Conservation (phyloP, 2,113 vertebrate genomes). For the Barnardius zonarius region DNA sequence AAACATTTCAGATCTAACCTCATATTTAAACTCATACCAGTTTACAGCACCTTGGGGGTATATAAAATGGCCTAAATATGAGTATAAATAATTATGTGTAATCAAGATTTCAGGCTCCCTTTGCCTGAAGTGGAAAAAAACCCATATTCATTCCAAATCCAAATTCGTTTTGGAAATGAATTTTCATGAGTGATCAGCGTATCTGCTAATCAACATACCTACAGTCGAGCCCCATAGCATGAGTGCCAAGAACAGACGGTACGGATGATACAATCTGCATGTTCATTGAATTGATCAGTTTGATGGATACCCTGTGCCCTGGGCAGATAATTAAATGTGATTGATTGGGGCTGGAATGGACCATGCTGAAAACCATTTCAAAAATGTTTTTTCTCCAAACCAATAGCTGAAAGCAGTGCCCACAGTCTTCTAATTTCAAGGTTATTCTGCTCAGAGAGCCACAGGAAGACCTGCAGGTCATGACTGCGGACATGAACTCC, state of each 20-base stretch:
- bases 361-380: constrained; percentile 3
- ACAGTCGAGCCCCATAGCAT: not conserved
- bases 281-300: constrained; percentile 26
- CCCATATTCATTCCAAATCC: constrained; percentile 26
- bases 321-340: constrained; percentile 33
- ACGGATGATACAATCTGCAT: constrained; percentile 29
- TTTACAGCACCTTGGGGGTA: constrained; percentile 24
- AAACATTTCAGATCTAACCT: constrained; percentile 28
- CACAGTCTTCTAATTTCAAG: not conserved
- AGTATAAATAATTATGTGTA: constrained; percentile 46
- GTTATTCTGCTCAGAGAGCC: not conserved
- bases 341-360: not conserved
- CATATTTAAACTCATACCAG: constrained; percentile 7
- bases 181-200: constrained; percentile 60
- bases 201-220: constrained; percentile 51
- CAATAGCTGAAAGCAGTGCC: not conserved
- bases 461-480: not conserved
- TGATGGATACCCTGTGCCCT: not conserved
- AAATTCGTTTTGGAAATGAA: constrained; percentile 59
- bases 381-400: not conserved
- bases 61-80: constrained; percentile 32
- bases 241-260: constrained; percentile 48
- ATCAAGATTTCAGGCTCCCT: constrained; percentile 43
- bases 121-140: constrained; percentile 37
- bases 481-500: not conserved